Percentiles rank a stretch among this genome's conserved stretches.
phyloP scores from a whole-genome alignment of 2,113 vertebrate genomes.

The Anarhynchus alexandrinus region DNA sequence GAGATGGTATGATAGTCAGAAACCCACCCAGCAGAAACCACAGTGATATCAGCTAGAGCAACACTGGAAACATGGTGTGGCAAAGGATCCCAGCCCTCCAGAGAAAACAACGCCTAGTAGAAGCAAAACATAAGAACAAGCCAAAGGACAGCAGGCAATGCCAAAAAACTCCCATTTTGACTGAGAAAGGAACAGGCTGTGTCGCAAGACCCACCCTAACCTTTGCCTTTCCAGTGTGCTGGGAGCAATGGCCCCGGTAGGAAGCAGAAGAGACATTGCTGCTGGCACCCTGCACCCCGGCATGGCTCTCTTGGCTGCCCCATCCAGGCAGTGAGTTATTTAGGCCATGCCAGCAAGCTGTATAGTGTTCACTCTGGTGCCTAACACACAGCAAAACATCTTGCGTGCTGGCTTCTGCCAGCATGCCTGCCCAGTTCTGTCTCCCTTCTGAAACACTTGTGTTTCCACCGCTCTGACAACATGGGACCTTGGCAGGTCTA shows the following conservation, averaged over 20 bases:
- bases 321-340: neutral
- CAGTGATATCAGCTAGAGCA: fast-evolving
- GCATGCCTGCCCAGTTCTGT: fast-evolving
- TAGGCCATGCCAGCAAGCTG: neutral
- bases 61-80: neutral
- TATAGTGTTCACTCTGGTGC: neutral
- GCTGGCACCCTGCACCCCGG: neutral
- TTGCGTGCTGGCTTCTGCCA: neutral
- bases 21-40: neutral
- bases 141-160: neutral
- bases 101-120: neutral
- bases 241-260: neutral
- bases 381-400: neutral
- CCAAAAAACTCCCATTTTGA: neutral
- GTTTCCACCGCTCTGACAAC: neutral
- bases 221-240: neutral
- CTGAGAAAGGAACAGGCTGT: neutral
- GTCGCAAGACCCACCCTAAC: neutral
- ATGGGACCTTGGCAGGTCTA: neutral
- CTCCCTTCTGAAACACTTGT: neutral
- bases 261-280: fast-evolving
- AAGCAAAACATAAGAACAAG: neutral
- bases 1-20: fast-evolving
- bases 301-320: fast-evolving
- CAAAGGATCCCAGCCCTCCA: neutral